phyloP scores from a whole-genome alignment of 2,888 invertebrate genomes.

The Campaea margaritaria region DNA sequence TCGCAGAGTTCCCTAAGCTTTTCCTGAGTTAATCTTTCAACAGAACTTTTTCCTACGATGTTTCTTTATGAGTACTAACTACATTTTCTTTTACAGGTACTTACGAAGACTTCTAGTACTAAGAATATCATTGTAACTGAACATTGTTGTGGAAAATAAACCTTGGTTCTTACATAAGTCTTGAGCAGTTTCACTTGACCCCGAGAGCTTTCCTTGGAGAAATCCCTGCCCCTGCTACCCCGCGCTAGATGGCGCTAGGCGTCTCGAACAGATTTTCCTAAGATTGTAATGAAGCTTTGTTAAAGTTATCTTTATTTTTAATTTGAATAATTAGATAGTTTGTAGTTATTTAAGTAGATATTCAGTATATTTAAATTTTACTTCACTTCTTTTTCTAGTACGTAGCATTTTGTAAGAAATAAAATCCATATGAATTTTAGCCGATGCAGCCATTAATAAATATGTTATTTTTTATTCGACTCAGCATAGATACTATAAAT shows the following conservation, averaged over 20 bases:
- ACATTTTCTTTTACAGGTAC: conserved; percentile 24
- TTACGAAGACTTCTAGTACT: not conserved
- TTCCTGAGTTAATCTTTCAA: not conserved
- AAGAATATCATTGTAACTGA: not conserved
- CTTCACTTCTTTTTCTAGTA: too few relatives aligned
- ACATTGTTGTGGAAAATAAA: conserved; percentile 20
- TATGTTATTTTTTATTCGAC: too few relatives aligned
- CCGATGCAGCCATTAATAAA: too few relatives aligned
- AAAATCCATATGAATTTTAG: too few relatives aligned
- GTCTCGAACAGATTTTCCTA: not conserved
- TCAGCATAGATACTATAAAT: too few relatives aligned
- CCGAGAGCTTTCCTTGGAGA: conserved; percentile 32
- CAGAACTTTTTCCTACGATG: not conserved
- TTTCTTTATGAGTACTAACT: not conserved
- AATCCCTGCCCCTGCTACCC: conserved; percentile 66
- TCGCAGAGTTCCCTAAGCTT: conserved; percentile 19
- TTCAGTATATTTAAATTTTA: too few relatives aligned
- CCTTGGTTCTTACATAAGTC: conserved; percentile 46
- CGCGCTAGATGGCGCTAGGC: conserved; percentile 72
- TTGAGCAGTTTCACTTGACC: conserved; percentile 39
- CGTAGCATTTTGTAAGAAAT: too few relatives aligned
- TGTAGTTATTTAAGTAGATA: too few relatives aligned
- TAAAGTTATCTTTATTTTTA: not conserved
- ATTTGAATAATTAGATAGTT: not conserved
- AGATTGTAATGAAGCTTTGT: not conserved